Evolutionary conservation across 2,888 invertebrate species (phyloP).

Genomic region (Alentia gelatinosa): DNA sequence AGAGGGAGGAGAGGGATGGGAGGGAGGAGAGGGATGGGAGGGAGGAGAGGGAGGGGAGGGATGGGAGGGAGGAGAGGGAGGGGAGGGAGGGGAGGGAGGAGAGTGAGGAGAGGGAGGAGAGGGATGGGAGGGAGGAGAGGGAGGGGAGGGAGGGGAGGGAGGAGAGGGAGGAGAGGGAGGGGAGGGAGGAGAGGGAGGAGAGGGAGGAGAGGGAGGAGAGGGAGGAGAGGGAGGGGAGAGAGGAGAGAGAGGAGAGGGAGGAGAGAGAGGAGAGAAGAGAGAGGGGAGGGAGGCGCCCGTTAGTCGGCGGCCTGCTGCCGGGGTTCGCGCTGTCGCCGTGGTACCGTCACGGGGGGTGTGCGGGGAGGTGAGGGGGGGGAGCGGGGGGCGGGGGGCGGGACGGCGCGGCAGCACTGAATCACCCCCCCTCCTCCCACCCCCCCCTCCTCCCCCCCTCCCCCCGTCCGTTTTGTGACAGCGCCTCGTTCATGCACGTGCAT

Average conservation of each 20-base stretch:
- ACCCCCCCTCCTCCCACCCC: neutral
- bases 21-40: slow-evolving; percentile 14
- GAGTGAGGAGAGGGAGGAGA: neutral
- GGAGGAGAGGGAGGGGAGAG: slow-evolving; percentile 35
- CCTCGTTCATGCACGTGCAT: neutral
- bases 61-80: neutral
- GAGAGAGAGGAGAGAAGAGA: slow-evolving; percentile 64
- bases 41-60: slow-evolving; percentile 1
- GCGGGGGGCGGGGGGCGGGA: neutral
- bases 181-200: neutral
- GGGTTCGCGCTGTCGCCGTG: no score
- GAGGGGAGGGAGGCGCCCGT: slow-evolving; percentile 46
- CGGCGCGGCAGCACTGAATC: neutral
- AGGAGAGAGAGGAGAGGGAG: neutral
- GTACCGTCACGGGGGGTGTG: neutral
- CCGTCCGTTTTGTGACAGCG: neutral
- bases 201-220: neutral
- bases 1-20: neutral
- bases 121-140: neutral
- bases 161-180: neutral
- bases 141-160: neutral
- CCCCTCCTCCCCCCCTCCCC: neutral
- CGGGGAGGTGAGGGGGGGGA: slow-evolving; percentile 38
- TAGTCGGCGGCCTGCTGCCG: neutral
- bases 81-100: neutral